Percentiles rank a stretch among this genome's conserved stretches.
These are phyloP conservation scores for Diadegma fenestrale DNA, from an alignment of 2,888 invertebrate species.

Conservation along the genomic window DNA sequence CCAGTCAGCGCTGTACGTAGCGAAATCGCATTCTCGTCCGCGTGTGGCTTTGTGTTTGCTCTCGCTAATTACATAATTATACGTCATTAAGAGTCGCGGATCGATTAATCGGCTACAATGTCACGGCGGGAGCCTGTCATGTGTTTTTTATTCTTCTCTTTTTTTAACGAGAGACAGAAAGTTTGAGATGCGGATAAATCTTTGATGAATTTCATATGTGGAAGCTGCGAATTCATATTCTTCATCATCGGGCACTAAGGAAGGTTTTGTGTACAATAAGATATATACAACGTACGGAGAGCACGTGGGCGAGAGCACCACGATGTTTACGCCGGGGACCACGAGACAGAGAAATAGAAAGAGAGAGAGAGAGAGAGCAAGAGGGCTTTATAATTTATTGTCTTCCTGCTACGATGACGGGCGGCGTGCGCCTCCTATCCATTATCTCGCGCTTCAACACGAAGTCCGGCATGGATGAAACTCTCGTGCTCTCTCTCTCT, in stretches of 20 bases:
- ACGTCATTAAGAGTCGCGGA: slow-evolving; percentile 81
- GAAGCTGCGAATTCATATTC: slow-evolving; percentile 52
- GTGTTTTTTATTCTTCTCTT: background rate
- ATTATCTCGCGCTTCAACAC: slow-evolving; percentile 64
- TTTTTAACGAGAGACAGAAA: background rate
- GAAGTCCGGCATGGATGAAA: slow-evolving; percentile 58
- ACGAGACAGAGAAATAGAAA: slow-evolving; percentile 59
- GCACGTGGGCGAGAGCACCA: slow-evolving; percentile 50
- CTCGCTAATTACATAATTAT: slow-evolving; percentile 84
- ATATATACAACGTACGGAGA: slow-evolving; percentile 57
- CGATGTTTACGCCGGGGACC: slow-evolving; percentile 19
- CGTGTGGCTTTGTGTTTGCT: slow-evolving; percentile 48
- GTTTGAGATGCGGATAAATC: background rate
- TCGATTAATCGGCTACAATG: slow-evolving; percentile 77
- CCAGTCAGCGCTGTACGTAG: slow-evolving; percentile 78
- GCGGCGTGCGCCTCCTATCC: slow-evolving; percentile 76
- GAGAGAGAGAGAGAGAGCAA: slow-evolving; percentile 67
- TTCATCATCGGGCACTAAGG: slow-evolving; percentile 45
- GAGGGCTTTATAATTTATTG: slow-evolving; percentile 81
- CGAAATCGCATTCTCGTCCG: slow-evolving; percentile 18
- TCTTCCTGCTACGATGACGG: slow-evolving; percentile 79
- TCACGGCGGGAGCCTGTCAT: slow-evolving; percentile 65
- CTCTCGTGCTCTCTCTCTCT: slow-evolving; percentile 52
- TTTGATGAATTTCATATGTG: slow-evolving; percentile 36
- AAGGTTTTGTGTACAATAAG: slow-evolving; percentile 37